Evolutionary conservation across 1,140 invertebrate species (phyloP).

Genomic region (Agraylea sexmaculata): DNA sequence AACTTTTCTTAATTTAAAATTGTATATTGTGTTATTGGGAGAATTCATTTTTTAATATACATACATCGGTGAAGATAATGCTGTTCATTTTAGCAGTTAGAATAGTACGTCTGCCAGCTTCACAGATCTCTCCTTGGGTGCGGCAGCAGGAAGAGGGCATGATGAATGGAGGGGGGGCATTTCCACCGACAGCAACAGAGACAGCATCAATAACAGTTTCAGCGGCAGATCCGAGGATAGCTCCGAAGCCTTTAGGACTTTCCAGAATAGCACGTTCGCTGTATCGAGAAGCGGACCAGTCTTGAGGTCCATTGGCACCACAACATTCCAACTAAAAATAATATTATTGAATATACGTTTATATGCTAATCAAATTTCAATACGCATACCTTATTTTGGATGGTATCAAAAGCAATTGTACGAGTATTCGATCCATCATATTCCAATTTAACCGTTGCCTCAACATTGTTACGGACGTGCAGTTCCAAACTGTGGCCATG

Average conservation of each 20-base stretch:
- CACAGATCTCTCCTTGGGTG: slow-evolving; percentile 35
- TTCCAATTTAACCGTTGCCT: slow-evolving; percentile 53
- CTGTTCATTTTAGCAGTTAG: slow-evolving; percentile 36
- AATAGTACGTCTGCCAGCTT: slow-evolving; percentile 34
- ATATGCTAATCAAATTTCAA: too few species aligned
- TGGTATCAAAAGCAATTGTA: slow-evolving; percentile 54
- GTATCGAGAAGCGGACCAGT: slow-evolving; percentile 57
- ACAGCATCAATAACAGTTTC: slow-evolving; percentile 19
- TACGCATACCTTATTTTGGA: slow-evolving; percentile 49
- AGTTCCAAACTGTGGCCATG: slow-evolving; percentile 53
- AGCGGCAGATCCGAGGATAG: not conserved
- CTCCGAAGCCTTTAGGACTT: not conserved
- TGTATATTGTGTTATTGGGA: slow-evolving; percentile 16
- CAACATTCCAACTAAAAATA: slow-evolving; percentile 53
- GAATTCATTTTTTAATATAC: slow-evolving; percentile 23
- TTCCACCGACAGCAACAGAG: slow-evolving; percentile 30
- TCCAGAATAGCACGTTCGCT: slow-evolving; percentile 26
- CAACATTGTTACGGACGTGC: slow-evolving; percentile 47
- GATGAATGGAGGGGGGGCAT: slow-evolving; percentile 37
- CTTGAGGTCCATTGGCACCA: slow-evolving; percentile 53
- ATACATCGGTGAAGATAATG: slow-evolving; percentile 45
- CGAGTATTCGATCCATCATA: slow-evolving; percentile 51
- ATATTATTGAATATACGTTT: slow-evolving; percentile 11
- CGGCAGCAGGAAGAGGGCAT: slow-evolving; percentile 53
- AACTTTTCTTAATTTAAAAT: slow-evolving; percentile 25